Conservation (phyloP, 2,797 vertebrate species). For the Nannoperca australis region DNA sequence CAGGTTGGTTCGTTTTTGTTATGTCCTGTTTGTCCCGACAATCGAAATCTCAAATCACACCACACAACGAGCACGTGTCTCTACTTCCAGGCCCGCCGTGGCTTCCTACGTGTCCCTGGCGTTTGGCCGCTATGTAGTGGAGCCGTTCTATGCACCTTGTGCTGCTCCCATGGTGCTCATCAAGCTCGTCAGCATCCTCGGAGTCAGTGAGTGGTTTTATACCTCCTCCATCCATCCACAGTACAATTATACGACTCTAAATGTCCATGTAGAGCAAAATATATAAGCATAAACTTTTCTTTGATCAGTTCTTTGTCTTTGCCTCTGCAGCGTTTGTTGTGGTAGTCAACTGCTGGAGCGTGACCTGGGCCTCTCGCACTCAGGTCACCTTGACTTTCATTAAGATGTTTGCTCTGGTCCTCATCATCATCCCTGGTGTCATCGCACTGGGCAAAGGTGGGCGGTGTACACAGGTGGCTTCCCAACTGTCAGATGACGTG, state of each 20-base stretch:
- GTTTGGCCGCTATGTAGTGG: constrained; percentile 90
- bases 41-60: background rate
- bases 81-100: constrained; percentile 85
- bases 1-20: constrained; percentile 74
- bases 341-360: constrained; percentile 88
- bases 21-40: background rate
- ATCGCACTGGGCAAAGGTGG: constrained; percentile 83
- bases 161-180: constrained; percentile 81
- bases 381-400: constrained; percentile 84
- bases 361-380: constrained; percentile 82
- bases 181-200: constrained; percentile 87
- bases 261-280: background rate
- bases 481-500: background rate
- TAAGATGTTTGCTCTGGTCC: constrained; percentile 84
- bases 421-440: constrained; percentile 88
- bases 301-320: background rate
- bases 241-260: background rate
- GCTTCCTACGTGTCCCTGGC: constrained; percentile 88
- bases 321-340: constrained; percentile 79
- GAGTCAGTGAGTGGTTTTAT: constrained; percentile 86
- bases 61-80: background rate
- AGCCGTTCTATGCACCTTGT: constrained; percentile 89
- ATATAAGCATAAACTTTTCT: background rate
- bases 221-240: too few relatives aligned
- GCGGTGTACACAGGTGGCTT: background rate